These are phyloP conservation scores for Drosophila nigrodunni DNA, from an alignment of 1,140 invertebrate genomes.

Conservation along the genomic window DNA sequence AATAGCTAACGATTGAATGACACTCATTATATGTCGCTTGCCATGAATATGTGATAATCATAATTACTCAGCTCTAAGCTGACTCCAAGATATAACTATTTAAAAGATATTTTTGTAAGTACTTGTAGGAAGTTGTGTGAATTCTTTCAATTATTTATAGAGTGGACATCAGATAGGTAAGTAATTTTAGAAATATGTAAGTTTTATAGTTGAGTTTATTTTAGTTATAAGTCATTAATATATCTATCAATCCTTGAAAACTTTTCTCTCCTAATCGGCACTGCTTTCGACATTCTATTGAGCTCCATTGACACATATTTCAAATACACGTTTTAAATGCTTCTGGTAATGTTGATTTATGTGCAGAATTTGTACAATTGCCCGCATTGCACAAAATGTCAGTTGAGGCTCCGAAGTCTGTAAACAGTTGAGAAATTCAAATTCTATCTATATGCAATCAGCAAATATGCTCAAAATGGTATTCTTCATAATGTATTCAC, in stretches of 20 bases:
- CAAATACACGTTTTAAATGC: not conserved
- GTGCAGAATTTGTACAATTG: not conserved
- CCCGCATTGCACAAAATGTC: slow-evolving; percentile 19
- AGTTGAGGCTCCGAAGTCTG: slow-evolving; percentile 23
- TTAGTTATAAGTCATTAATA: no score
- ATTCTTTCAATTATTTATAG: no score
- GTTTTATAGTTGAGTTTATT: no score
- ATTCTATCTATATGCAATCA: slow-evolving; percentile 79
- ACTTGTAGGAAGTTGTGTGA: no score
- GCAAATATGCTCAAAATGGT: slow-evolving; percentile 62
- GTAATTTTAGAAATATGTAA: no score
- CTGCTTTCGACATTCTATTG: not conserved
- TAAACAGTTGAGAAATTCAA: slow-evolving; percentile 65
- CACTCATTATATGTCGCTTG: slow-evolving; percentile 10
- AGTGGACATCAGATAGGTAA: no score
- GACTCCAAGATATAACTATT: not conserved
- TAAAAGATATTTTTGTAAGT: not conserved
- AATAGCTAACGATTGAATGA: slow-evolving; percentile 24
- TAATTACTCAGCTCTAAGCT: not conserved
- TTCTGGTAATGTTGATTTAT: not conserved
- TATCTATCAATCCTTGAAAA: no score
- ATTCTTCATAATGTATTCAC: slow-evolving; percentile 70
- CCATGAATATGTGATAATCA: not conserved
- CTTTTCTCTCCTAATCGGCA: not conserved
- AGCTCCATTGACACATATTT: not conserved